Percentiles rank a stretch among this genome's conserved stretches.
These are phyloP conservation scores for Myripristis murdjan DNA, from an alignment of 2,797 vertebrate species.

Conservation along the genomic window DNA sequence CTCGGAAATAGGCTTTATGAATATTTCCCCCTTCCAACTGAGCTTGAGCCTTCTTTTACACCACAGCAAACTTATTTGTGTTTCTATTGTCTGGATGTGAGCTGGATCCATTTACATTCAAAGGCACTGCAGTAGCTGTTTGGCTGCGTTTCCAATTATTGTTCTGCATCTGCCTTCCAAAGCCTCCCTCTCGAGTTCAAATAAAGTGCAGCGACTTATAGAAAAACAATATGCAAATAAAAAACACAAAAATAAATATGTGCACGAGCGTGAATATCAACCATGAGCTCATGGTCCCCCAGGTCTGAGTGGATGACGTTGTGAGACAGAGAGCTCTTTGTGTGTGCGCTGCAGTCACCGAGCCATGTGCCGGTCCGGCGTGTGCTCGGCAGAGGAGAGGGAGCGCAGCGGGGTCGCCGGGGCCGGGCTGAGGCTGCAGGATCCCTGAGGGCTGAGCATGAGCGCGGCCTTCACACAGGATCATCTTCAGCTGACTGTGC, in stretches of 20 bases:
- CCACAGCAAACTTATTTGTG: not conserved
- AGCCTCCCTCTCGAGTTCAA: constrained; percentile 9
- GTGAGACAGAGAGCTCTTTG: constrained; percentile 22
- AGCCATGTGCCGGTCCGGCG: constrained; percentile 24
- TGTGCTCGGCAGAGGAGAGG: constrained; percentile 22
- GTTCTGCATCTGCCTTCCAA: constrained; percentile 30
- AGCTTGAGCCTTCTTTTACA: not conserved
- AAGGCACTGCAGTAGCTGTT: constrained; percentile 51
- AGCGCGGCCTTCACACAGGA: constrained; percentile 53
- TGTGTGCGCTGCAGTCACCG: not conserved
- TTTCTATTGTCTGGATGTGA: too few relatives aligned
- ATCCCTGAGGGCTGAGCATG: constrained; percentile 26
- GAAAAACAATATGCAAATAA: constrained; percentile 3
- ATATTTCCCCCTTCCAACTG: too few relatives aligned
- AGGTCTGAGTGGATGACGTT: constrained; percentile 28
- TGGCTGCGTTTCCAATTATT: constrained; percentile 16
- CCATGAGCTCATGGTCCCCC: not conserved
- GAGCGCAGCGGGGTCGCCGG: not conserved
- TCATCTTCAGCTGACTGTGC: constrained; percentile 72
- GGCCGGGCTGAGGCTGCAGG: constrained; percentile 25
- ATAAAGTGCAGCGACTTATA: not conserved
- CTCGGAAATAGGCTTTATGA: too few relatives aligned
- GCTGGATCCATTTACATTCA: constrained; percentile 10
- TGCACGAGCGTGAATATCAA: constrained; percentile 21
- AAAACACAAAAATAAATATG: not conserved